phyloP scores from a whole-genome alignment of 1,140 invertebrate genomes.

The Lineus longissimus region DNA sequence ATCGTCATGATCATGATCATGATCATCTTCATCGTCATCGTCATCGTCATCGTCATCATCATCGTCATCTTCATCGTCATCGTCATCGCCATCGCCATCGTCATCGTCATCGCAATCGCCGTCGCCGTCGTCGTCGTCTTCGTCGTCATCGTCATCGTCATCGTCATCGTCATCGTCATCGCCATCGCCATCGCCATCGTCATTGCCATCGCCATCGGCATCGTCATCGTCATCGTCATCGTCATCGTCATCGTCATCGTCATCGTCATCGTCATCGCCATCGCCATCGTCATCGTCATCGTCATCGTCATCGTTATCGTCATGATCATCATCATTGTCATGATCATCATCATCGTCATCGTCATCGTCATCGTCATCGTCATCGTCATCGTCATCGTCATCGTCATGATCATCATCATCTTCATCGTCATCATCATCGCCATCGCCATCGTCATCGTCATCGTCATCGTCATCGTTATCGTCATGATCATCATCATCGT shows the following conservation, averaged over 20 bases:
- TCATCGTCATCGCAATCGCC: not conserved
- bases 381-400: not conserved
- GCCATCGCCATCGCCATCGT: slow-evolving; percentile 1
- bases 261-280: not conserved
- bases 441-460: not conserved
- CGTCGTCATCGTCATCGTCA: too few species aligned
- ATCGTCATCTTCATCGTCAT: not conserved
- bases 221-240: slow-evolving; percentile 1
- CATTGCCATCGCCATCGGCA: not conserved
- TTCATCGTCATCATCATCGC: not conserved
- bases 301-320: not conserved
- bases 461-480: not conserved
- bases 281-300: slow-evolving; percentile 1
- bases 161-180: slow-evolving; percentile 1
- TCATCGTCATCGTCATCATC: not conserved
- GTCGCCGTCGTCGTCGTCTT: too few species aligned
- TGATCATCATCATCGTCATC: not conserved
- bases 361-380: slow-evolving; percentile 1
- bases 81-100: slow-evolving; percentile 1
- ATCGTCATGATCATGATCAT: too few species aligned
- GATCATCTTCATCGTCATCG: too few species aligned
- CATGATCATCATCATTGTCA: too few species aligned
- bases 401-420: too few species aligned
- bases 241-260: slow-evolving; percentile 1
- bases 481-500: too few species aligned